phyloP scores from a whole-genome alignment of 2,888 invertebrate genomes.

The Taenaris catops region DNA sequence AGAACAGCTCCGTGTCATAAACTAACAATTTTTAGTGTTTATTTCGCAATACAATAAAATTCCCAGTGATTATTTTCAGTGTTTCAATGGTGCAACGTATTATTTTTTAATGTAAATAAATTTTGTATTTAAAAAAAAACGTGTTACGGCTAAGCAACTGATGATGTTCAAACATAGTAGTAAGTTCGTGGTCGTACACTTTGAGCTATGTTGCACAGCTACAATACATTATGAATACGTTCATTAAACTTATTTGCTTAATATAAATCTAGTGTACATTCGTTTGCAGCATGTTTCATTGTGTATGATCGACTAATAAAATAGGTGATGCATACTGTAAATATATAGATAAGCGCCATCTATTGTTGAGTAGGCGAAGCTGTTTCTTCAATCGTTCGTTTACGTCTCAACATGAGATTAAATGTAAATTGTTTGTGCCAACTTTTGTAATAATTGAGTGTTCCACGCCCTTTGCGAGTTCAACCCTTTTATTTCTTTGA shows the following conservation, averaged over 20 bases:
- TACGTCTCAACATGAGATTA: constrained; percentile 37
- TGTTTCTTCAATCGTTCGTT: constrained; percentile 29
- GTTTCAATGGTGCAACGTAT: constrained; percentile 42
- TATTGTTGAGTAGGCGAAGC: constrained; percentile 58
- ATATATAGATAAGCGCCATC: constrained; percentile 67
- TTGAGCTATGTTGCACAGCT: constrained; percentile 40
- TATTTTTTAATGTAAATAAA: constrained; percentile 27
- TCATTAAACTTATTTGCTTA: constrained; percentile 24
- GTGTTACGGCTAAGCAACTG: constrained; percentile 52
- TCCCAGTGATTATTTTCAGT: constrained; percentile 31
- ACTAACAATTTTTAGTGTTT: constrained; percentile 29
- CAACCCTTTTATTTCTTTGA: constrained; percentile 76
- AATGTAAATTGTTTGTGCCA: constrained; percentile 75
- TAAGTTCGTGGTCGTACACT: constrained; percentile 48
- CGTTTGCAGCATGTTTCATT: constrained; percentile 41
- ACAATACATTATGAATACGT: constrained; percentile 25
- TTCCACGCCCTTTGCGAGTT: constrained; percentile 61
- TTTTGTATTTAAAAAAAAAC: constrained; percentile 20
- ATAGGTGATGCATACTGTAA: constrained; percentile 45
- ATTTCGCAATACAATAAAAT: constrained; percentile 14
- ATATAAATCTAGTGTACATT: constrained; percentile 27
- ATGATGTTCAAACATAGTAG: constrained; percentile 74
- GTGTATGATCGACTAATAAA: constrained; percentile 48
- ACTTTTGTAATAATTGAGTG: constrained; percentile 73
- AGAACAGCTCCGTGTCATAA: constrained; percentile 59